A percentile compares a stretch with the other conserved stretches of the same genome.
These are phyloP conservation scores for Sigmodon hispidus DNA, from an alignment of 2,113 vertebrate species.

Conservation along the genomic window DNA sequence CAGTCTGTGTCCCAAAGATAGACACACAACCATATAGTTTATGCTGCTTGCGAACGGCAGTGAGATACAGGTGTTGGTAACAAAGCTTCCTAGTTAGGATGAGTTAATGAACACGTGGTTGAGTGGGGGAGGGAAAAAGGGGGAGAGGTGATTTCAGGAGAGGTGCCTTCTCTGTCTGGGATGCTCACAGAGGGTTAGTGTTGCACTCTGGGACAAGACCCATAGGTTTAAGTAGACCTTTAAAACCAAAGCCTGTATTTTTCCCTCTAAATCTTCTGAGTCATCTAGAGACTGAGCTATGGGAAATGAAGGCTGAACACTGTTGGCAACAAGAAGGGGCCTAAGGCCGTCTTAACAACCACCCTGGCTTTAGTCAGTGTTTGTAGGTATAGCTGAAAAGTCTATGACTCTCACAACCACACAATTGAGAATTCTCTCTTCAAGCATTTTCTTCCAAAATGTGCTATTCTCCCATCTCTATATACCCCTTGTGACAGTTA, in stretches of 20 bases:
- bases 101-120: slow-evolving; percentile 55
- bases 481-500: neutral
- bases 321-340: fast-evolving
- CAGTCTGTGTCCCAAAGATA: neutral
- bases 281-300: neutral
- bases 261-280: neutral
- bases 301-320: neutral
- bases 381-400: neutral
- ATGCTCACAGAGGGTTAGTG: neutral
- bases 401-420: neutral
- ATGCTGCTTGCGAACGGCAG: neutral
- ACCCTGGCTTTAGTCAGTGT: neutral
- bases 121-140: neutral
- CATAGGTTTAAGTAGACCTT: slow-evolving; percentile 29
- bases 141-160: neutral
- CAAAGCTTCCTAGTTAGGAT: slow-evolving; percentile 52
- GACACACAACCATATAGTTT: neutral
- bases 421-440: neutral
- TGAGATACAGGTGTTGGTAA: slow-evolving; percentile 12
- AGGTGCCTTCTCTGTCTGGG: slow-evolving; percentile 17
- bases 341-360: neutral
- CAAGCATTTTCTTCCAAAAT: neutral
- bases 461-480: neutral
- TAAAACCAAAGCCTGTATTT: neutral
- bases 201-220: neutral